Conservation (phyloP, 2,797 vertebrate genomes). For the Acanthiza pusilla region DNA sequence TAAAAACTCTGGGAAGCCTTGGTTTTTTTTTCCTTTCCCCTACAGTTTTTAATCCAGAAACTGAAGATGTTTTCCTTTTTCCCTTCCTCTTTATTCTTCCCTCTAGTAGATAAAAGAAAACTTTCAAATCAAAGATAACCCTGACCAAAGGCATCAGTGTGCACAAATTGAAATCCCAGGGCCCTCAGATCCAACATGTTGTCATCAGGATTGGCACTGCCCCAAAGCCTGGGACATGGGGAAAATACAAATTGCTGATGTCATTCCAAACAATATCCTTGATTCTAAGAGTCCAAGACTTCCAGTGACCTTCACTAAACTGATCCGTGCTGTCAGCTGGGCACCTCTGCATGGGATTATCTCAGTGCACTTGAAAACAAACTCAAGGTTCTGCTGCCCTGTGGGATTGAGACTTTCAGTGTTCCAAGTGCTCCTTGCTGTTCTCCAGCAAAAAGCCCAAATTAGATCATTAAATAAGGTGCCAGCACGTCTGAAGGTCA, state of each 20-base stretch:
- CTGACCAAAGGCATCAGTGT: background rate
- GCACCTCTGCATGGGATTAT: background rate
- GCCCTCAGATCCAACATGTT: background rate
- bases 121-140: background rate
- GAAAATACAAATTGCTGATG: background rate
- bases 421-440: background rate
- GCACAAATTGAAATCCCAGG: background rate
- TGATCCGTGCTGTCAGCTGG: background rate
- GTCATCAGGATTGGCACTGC: background rate
- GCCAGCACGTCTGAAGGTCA: background rate
- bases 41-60: background rate
- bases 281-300: background rate
- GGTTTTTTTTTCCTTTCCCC: no score
- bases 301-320: background rate
- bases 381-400: background rate
- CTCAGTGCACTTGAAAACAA: background rate
- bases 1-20: background rate
- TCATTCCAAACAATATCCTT: background rate
- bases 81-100: background rate
- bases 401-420: background rate
- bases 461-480: background rate
- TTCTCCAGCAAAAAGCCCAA: background rate
- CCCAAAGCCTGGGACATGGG: background rate
- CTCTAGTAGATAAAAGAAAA: background rate
- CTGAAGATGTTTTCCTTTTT: background rate